Evolutionary conservation across 64 coral and sea anemone genomes (phyloP).

Genomic region (Actinia tenebrosa): DNA sequence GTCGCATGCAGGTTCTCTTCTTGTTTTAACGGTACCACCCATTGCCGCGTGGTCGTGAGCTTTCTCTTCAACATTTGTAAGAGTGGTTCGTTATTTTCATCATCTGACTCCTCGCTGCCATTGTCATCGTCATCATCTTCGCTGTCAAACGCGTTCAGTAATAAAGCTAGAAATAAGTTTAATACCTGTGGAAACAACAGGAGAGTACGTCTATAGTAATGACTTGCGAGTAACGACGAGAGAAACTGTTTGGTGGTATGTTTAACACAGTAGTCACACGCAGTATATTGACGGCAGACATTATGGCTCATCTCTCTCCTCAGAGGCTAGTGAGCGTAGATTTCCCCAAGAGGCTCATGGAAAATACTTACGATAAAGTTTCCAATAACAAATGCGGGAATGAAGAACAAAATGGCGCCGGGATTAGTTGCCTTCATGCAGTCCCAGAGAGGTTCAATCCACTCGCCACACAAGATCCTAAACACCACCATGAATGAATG

Average conservation of each 20-base stretch:
- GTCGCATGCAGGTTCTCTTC: background rate
- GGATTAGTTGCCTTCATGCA: slow-evolving; percentile 69
- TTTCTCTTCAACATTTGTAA: slow-evolving; percentile 7
- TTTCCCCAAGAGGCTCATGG: background rate
- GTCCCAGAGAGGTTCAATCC: slow-evolving; percentile 80
- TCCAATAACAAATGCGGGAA: slow-evolving; percentile 64
- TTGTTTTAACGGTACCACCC: background rate
- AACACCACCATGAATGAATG: slow-evolving; percentile 88
- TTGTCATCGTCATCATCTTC: slow-evolving; percentile 40
- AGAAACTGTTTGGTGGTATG: too few species aligned
- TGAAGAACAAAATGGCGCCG: slow-evolving; percentile 56
- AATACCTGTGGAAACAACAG: slow-evolving; percentile 26
- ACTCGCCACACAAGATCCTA: slow-evolving; percentile 72
- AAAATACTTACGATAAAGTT: slow-evolving; percentile 76
- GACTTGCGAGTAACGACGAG: too few species aligned
- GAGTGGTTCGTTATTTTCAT: background rate
- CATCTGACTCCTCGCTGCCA: background rate
- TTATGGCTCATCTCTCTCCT: too few species aligned
- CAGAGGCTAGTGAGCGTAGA: too few species aligned
- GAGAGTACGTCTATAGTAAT: too few species aligned
- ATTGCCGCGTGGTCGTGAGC: background rate
- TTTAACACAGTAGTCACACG: too few species aligned
- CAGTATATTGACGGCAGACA: too few species aligned
- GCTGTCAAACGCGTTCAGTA: slow-evolving; percentile 57
- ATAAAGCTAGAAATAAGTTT: slow-evolving; percentile 48